Evolutionary conservation across 2,113 vertebrate genomes (phyloP).

Genomic region (Onychorhynchus coronatus): DNA sequence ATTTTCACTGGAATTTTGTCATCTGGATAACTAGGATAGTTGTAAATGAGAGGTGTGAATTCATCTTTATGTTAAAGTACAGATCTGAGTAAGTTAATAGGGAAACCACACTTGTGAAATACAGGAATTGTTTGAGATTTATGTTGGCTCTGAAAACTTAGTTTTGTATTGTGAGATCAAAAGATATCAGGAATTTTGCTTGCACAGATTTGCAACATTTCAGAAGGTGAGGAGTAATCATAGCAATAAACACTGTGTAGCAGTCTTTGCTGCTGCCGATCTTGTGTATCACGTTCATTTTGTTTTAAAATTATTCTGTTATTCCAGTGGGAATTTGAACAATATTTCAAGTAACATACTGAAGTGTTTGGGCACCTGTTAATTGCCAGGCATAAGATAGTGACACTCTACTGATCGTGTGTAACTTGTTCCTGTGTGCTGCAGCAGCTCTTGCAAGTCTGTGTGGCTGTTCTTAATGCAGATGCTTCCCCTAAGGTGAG

Average conservation of each 20-base stretch:
- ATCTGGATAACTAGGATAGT: background rate
- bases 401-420: accelerated
- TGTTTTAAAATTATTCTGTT: background rate
- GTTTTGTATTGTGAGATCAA: background rate
- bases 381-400: background rate
- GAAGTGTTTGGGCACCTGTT: background rate
- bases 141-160: background rate
- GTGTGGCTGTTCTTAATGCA: background rate
- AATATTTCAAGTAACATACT: background rate
- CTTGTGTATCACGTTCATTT: background rate
- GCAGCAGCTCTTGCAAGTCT: background rate
- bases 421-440: background rate
- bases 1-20: background rate
- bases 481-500: background rate
- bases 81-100: background rate
- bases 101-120: background rate
- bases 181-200: background rate
- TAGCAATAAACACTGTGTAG: background rate
- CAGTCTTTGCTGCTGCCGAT: background rate
- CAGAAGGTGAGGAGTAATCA: background rate
- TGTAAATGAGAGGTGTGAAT: background rate
- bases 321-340: background rate
- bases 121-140: background rate
- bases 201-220: background rate
- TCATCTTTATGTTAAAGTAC: background rate